Evolutionary conservation across 2,113 vertebrate species (phyloP), one percentile per base, ranked within the genome.

Genomic region (Alosa alosa): DNA sequence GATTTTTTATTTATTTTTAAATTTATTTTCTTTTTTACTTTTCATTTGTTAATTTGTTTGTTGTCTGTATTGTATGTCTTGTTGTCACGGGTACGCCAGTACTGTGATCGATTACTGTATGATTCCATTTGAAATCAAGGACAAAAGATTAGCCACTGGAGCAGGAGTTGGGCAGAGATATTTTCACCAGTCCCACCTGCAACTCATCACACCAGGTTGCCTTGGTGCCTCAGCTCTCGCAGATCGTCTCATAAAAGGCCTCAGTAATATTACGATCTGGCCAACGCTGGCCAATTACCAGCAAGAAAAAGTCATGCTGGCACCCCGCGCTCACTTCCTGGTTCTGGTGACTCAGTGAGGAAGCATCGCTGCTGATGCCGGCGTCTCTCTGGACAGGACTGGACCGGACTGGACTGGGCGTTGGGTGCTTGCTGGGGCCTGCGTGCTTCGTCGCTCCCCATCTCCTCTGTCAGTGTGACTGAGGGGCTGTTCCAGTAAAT

Each of bases 401-500:
- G 25, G 31, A 31, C 31, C 8, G 17, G 50, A 2, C 25, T 41
- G 72, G 72, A 31, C 72, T 1, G 31, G 31, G 8, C 64, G 7
- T 10, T 0, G n/a, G 60, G n/a, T 13, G 6, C 8, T 78, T 11
- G 2, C 31, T 6, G 72, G 25, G 72, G 10, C 36, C 36, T 39
- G 31, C 13, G 72, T 78, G 31, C 72, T 5, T 36, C 13, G 72
- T 78, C 31, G 36, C 72, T 78, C 72, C 72, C 31, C 72, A 41
- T 78, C 31, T 36, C 72, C 72, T 87, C 39, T 50, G 84, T 55
- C 81, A 68, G 86, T 25, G 39, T 86, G 82, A 87, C 72, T 81
- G 84, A 89, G 83, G 57, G n/a, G 50, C 75, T 72, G 85, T 86
- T 88, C 75, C 84, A 82, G 82, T 57, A 83, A 83, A 82, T 11